A percentile compares a stretch with the other conserved stretches of the same genome.
phyloP scores from a whole-genome alignment of 2,797 vertebrate genomes.

The Oophaga sylvatica region DNA sequence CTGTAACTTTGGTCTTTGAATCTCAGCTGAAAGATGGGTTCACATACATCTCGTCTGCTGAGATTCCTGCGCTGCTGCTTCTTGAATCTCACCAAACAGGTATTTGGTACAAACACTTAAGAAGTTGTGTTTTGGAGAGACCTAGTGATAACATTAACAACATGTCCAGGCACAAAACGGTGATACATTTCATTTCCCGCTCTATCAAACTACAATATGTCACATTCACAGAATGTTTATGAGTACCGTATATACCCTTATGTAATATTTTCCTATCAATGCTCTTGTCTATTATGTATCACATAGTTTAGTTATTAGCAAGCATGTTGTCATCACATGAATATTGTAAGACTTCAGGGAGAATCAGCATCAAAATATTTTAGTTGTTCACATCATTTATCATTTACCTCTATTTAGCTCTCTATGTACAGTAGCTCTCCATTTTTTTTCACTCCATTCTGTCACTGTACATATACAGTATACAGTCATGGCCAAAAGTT shows the following conservation, averaged over 20 bases:
- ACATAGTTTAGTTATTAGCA: background rate
- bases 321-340: background rate
- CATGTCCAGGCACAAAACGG: background rate
- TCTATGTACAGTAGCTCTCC: no score
- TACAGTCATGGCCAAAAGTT: no score
- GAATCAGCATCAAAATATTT: background rate
- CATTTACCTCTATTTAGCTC: background rate
- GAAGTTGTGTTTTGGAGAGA: background rate
- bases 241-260: background rate
- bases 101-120: background rate
- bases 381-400: background rate
- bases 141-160: background rate
- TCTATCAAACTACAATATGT: background rate
- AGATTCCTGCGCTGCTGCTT: constrained; percentile 37
- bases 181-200: background rate
- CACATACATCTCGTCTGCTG: constrained; percentile 42
- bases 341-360: background rate
- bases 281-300: background rate
- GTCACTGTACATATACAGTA: no score
- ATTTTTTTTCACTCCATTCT: no score
- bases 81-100: constrained; percentile 19
- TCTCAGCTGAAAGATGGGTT: constrained; percentile 44
- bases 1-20: constrained; percentile 52
- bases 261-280: background rate
- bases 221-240: constrained; percentile 24